Evolutionary conservation across 92 coral and sea anemone species (phyloP), one percentile per base, ranked within the genome.

Genomic region (Zoanthus solanderi): DNA sequence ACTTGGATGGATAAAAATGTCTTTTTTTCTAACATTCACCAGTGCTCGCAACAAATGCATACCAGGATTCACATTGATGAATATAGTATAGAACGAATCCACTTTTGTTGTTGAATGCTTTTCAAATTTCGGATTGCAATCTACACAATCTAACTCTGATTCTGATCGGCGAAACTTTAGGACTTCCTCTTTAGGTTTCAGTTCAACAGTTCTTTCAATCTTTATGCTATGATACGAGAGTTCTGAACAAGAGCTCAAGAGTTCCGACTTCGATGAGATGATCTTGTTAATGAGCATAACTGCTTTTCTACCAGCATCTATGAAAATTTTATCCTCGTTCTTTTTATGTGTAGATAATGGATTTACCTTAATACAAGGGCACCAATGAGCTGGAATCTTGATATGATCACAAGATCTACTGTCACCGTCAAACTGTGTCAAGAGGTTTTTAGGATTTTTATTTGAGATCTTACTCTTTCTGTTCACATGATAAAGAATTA

Each of bases 311-410:
- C 87, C 93, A 32, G 91, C 89, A 10, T 71, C 66, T 83, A 57
- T 61, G 42, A 90, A 32, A 18, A 7, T 45, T 81, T 66, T 46
- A 23, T n/a, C 13, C 3, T 34, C 5, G 17, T 46, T 45, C 44
- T 56, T 29, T 14, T 57, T 57, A 16, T 71, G 29, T 2, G 63
- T 52, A 50, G 82, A 45, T 44, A 63, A 58, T 31, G 42, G 50
- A 15, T 83, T 48, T 23, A 81, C 87, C 8, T 83, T 45, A 8
- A 92, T 17, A 46, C 95, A 92, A 0, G 95, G 95, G 45, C 95
- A 92, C 95, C 95, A 92, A 9, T 92, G 95, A 3, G 85, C 65
- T 46, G 95, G 95, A 42, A 92, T 87, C 17, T 90, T 53, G 32
- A 92, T 76, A 14, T 72, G 86, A 7, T 92, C 89, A 72, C 95